Percentiles rank a stretch among this genome's conserved stretches.
These are phyloP conservation scores for Sebastes melanostomus DNA, from an alignment of 2,797 vertebrate genomes.

Conservation along the genomic window DNA sequence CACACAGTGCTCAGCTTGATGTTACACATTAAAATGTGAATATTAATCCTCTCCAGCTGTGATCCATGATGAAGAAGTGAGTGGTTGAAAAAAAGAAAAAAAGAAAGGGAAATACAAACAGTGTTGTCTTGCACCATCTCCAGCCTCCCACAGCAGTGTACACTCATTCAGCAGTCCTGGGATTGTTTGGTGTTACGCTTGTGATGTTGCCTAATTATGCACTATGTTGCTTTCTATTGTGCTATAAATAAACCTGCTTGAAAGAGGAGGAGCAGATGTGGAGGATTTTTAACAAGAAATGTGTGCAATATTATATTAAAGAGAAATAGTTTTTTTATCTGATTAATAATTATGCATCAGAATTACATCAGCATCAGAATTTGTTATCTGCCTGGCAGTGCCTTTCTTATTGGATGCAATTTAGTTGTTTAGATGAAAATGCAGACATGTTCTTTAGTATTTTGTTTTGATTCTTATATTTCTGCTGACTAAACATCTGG, in stretches of 20 bases:
- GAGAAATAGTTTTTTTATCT: background rate
- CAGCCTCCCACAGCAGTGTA: background rate
- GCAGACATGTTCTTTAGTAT: background rate
- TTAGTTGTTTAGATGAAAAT: background rate
- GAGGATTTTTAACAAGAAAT: background rate
- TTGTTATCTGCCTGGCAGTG: background rate
- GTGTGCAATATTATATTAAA: background rate
- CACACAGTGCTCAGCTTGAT: background rate
- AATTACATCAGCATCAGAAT: background rate
- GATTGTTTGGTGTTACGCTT: background rate
- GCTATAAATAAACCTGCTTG: conserved; percentile 24
- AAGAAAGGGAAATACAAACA: background rate
- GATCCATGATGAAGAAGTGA: background rate
- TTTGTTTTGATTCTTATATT: background rate
- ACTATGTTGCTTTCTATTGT: conserved; percentile 9
- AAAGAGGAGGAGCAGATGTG: background rate
- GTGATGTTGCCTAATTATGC: conserved; percentile 13
- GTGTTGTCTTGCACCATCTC: background rate
- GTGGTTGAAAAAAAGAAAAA: background rate
- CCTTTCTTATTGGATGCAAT: background rate
- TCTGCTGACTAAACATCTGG: conserved; percentile 29
- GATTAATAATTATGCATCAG: background rate
- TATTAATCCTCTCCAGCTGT: conserved; percentile 21
- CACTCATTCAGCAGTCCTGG: background rate
- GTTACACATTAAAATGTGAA: conserved; percentile 1